Base-by-base conservation (phyloP, 1,140 invertebrate genomes). In the Leptinotarsa defecta region DNA sequence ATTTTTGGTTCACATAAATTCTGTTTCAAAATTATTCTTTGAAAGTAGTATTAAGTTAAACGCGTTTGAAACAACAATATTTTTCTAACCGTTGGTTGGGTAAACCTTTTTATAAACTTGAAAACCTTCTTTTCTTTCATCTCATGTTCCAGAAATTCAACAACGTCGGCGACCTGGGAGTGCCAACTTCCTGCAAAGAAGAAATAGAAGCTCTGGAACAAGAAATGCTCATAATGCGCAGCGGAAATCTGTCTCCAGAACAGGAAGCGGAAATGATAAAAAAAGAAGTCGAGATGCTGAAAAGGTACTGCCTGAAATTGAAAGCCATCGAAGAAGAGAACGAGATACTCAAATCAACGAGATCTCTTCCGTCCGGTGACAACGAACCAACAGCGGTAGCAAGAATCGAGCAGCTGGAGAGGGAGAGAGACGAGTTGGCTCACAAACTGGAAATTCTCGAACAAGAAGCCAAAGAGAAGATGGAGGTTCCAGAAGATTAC, bases 181-280 rank as follows among this genome's bases (percentile, higher is more conserved):
- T 78, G 24, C 74, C 77, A 3, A 49, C 64, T 27, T 74, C 74
- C 4, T 78, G 74, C 57, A 75, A 76, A 20, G 72, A 76, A 74
- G 81, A 83, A 74, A 77, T 81, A 43, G 74, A 77, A 27, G 77
- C 76, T n/a, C 61, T 83, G 20, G 81, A 83, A 75, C 67, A 74
- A 17, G 81, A 82, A 69, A 80, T 82, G 13, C 74, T 77, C 24
- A 68, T 74, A 22, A 75, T 83, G 76, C 71, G 78, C 69, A 76
- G 73, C 20, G 75, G 76, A 13, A 75, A 75, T 19, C 70, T 78
- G 6, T 76, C 77, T 17, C 77, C 79, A 8, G 80, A 78, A 17
- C 71, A 79, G 67, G 82, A 83, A 75, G 75, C 76, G 17, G 77
- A 80, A 68, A 74, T 83, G 8, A 81, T 83, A 4, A 75, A 78